Base-by-base conservation (phyloP, 2,888 invertebrate genomes). In the Leuctra nigra region DNA sequence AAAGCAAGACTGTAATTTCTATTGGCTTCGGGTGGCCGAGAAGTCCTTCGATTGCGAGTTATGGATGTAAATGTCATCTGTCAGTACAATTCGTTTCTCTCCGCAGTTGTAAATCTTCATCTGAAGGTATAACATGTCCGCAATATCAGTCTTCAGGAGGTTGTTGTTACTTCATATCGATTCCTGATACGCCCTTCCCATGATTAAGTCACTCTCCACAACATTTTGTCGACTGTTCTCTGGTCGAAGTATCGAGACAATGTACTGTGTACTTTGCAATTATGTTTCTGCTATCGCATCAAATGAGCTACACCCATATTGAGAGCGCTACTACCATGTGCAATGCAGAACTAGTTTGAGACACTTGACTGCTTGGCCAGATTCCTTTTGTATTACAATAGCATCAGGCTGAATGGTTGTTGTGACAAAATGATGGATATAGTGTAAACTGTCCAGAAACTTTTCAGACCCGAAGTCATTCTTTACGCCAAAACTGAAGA, bases 91-190 rank as follows among this genome's bases (percentile, higher is more conserved):
- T 44, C 44, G 44, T 20, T 13, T 20, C n/a, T n/a, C n/a, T n/a
- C 44, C n/a, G n/a, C 44, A 23, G n/a, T 18, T 44, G 44, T 44
- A 44, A 44, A 44, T 44, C 44, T 44, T 4, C 44, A n/a, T n/a
- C n/a, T n/a, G n/a, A n/a, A n/a, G n/a, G n/a, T n/a, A n/a, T n/a
- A n/a, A n/a, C n/a, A n/a, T n/a, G n/a, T n/a, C n/a, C n/a, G n/a
- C n/a, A n/a, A n/a, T n/a, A n/a, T n/a, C n/a, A n/a, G n/a, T n/a
- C n/a, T n/a, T 18, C 16, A 13, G 20, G 39, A 39, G 20, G 39
- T 13, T 39, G 39, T 39, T 39, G 39, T 39, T 39, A 39, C 18
- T 39, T 39, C 16, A 39, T 39, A n/a, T 18, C 39, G 20, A 29
- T 29, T 39, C 39, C 13, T 39, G 20, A 1, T n/a, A n/a, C n/a